Base-by-base conservation (phyloP, 2,113 vertebrate species). In the Osmerus mordax region DNA sequence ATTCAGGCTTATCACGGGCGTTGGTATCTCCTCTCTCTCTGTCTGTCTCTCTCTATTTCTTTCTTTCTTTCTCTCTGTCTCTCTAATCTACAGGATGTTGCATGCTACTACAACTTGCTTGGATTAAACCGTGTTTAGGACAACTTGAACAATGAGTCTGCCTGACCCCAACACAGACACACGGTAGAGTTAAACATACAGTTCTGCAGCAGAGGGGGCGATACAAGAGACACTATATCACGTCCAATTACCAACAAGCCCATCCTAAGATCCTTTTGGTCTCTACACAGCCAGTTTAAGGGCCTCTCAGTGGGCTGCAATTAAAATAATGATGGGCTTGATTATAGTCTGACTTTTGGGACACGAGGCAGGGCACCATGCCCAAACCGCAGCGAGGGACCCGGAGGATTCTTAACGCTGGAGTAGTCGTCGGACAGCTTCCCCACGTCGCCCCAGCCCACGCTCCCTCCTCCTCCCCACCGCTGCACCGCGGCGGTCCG, bases 311-410 rank as follows among this genome's bases (percentile, higher is more conserved):
- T 54, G 67, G 55, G 58, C 68, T 73, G 75, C 71, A 67, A 65
- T 67, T 63, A 65, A 65, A 67, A 23, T 81, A 72, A 71, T 66
- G 47, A 74, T 55, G 52, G 61, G 56, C 65, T 4, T 78, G 76
- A 82, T 83, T 73, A 77, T 71, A 82, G 81, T 63, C 62, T 70
- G 18, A 18, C 56, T 65, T 14, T 64, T 47, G 64, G 69, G 52
- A 65, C 70, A 74, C 25, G 67, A 78, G 64, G 25, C 32, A 8
- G 54, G 53, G 18, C 51, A 41, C 59, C 25, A 59, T 76, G 73
- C 68, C 41, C 69, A 61, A 63, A 70, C 65, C 78, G 55, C 69
- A 66, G 36, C 13, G 28, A 1, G 15, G 61, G 61, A 32, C 15
- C 6, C 5, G 6, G 25, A 9, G 13, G 61, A 2, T 29, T 61